phyloP scores from a whole-genome alignment of 2,113 vertebrate species.

The Hyperoodon ampullatus region DNA sequence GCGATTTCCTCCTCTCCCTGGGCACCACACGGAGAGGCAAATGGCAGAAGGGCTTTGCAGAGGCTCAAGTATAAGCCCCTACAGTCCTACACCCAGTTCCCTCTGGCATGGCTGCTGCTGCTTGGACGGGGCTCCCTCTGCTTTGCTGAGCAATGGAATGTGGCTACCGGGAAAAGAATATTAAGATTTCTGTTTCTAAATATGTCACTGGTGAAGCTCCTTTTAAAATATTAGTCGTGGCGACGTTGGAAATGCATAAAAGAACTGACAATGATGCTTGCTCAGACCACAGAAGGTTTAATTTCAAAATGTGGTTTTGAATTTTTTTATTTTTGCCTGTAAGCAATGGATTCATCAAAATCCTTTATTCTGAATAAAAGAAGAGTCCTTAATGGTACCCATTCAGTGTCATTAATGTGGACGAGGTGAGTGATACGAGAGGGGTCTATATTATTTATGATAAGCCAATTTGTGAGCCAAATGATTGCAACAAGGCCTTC shows the following conservation, averaged over 20 bases:
- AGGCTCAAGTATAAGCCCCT: constrained; percentile 74
- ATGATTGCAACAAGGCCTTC: constrained; percentile 28
- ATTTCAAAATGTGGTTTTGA: constrained; percentile 74
- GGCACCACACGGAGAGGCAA: constrained; percentile 39
- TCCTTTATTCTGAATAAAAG: constrained; percentile 71
- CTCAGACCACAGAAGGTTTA: constrained; percentile 75
- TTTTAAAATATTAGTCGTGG: constrained; percentile 80
- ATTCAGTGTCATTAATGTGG: constrained; percentile 51
- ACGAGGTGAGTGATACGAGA: constrained; percentile 65
- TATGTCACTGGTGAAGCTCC: constrained; percentile 76
- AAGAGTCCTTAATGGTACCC: constrained; percentile 43
- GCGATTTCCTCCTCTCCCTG: constrained; percentile 67
- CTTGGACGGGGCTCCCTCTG: constrained; percentile 67
- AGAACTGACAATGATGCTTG: constrained; percentile 78
- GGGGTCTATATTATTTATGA: constrained; percentile 45
- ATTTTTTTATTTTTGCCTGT: constrained; percentile 71
- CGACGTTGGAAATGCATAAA: constrained; percentile 78
- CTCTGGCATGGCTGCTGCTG: constrained; percentile 26
- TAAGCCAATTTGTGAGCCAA: constrained; percentile 8
- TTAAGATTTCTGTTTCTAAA: constrained; percentile 82
- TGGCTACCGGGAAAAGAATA: constrained; percentile 70
- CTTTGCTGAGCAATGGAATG: constrained; percentile 71
- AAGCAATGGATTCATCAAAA: constrained; percentile 73
- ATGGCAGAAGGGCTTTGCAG: constrained; percentile 76
- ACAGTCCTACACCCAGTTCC: constrained; percentile 45